Conservation (phyloP, 2,888 invertebrate genomes). For the Xanthostigma xanthostigma region DNA sequence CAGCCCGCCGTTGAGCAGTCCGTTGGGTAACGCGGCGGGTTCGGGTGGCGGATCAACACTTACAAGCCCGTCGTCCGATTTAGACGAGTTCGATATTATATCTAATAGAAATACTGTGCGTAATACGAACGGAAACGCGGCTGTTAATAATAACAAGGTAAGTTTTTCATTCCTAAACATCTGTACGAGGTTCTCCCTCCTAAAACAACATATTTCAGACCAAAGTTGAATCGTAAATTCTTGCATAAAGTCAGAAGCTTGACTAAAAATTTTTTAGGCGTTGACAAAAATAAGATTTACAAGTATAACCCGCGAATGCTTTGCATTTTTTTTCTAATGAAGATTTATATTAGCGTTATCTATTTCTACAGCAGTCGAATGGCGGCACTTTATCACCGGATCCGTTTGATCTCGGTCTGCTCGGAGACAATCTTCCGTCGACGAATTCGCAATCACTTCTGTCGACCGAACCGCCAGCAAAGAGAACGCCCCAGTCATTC, state of each 20-base stretch:
- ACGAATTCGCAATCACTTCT: slow-evolving; percentile 21
- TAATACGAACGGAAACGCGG: slow-evolving; percentile 12
- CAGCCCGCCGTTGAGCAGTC: slow-evolving; percentile 7
- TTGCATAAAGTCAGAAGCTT: no score
- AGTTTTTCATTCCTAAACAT: not conserved
- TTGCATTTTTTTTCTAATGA: not conserved
- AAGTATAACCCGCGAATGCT: no score
- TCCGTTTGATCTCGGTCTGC: slow-evolving; percentile 53
- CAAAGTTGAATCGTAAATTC: no score
- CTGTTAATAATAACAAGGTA: slow-evolving; percentile 13
- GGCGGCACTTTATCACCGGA: slow-evolving; percentile 34
- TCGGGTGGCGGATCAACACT: slow-evolving; percentile 16
- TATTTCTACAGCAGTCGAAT: slow-evolving; percentile 1
- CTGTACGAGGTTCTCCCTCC: no score
- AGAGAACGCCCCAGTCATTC: slow-evolving; percentile 91
- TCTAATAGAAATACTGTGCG: slow-evolving; percentile 52
- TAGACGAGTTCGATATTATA: slow-evolving; percentile 79
- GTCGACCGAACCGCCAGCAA: slow-evolving; percentile 38
- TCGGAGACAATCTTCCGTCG: slow-evolving; percentile 37
- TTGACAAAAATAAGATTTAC: no score
- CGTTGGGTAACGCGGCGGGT: not conserved
- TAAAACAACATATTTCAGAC: no score
- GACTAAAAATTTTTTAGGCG: no score
- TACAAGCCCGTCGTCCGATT: slow-evolving; percentile 41
- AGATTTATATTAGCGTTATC: slow-evolving; percentile 4